phyloP scores from a whole-genome alignment of 2,888 invertebrate species.

The Anticlea derivata region DNA sequence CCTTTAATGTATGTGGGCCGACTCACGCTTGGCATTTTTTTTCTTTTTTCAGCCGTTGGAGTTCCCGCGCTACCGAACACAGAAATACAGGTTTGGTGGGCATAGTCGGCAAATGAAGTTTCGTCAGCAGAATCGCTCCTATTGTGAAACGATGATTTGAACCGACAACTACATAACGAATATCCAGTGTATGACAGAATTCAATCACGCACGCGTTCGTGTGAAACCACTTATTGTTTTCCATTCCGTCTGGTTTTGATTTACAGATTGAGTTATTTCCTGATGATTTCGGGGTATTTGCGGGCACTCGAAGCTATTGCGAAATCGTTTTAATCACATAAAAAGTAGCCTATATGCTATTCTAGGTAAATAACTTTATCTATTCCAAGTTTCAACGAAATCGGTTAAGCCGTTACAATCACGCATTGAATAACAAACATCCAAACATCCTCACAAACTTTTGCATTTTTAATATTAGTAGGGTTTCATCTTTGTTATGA shows the following conservation, averaged over 20 bases:
- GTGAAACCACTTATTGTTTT: constrained; percentile 44
- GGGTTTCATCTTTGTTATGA: constrained; percentile 5
- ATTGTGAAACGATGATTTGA: constrained; percentile 46
- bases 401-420: no score
- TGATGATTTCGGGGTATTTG: constrained; percentile 4
- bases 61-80: constrained; percentile 2
- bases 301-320: neutral
- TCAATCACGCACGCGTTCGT: constrained; percentile 47
- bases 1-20: no score
- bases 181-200: constrained; percentile 46
- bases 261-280: constrained; percentile 14
- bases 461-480: no score
- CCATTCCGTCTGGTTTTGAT: constrained; percentile 10
- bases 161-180: constrained; percentile 53
- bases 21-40: no score
- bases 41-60: constrained; percentile 12
- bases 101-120: constrained; percentile 21
- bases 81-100: constrained; percentile 12
- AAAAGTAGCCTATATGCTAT: no score
- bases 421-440: no score
- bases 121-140: constrained; percentile 11
- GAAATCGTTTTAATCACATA: neutral
- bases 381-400: no score
- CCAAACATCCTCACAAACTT: no score
- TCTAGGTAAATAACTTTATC: no score